Conservation (phyloP, 2,113 vertebrate genomes). For the Climacteris rufus region DNA sequence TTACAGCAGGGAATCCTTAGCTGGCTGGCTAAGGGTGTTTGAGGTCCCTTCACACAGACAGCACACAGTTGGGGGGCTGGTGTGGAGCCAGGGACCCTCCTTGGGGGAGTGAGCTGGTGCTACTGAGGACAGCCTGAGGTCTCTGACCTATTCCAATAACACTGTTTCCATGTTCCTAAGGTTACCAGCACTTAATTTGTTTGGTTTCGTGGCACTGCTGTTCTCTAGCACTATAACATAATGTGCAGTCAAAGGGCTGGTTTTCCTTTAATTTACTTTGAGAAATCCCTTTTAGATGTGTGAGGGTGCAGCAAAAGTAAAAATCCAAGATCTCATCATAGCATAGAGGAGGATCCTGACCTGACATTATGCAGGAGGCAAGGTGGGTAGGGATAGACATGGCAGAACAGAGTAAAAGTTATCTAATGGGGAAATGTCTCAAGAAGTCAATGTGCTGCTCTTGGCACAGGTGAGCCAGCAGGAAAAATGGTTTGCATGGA, state of each 20-base stretch:
- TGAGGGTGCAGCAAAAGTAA: neutral
- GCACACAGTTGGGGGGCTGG: neutral
- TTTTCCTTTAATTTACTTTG: neutral
- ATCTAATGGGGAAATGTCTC: neutral
- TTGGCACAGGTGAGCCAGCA: neutral
- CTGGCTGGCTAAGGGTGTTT: neutral
- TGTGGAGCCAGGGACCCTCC: accelerated
- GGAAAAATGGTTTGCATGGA: neutral
- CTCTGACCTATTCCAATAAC: neutral
- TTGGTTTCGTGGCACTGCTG: neutral
- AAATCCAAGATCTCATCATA: neutral
- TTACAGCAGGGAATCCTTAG: neutral
- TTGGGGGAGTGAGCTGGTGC: neutral
- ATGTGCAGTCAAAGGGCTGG: accelerated
- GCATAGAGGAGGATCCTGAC: neutral
- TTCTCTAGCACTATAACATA: neutral
- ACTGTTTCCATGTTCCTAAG: neutral
- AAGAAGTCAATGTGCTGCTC: neutral
- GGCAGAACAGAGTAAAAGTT: neutral
- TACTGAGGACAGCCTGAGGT: neutral
- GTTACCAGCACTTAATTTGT: neutral
- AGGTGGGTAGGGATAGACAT: neutral
- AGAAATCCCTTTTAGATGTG: neutral
- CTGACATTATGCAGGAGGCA: neutral
- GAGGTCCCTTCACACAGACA: neutral